Evolutionary conservation across 2,113 vertebrate genomes (phyloP).

Genomic region (pig (Sus scrofa)): T2T-Sscrofa CM000815.6:134856501-134857000

Average conservation of each 20-base stretch:
- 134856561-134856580: background rate
- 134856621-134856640: conserved; percentile 6
- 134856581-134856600: background rate
- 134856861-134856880: background rate
- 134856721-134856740: background rate
- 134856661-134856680: background rate
- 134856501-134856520: background rate
- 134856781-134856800: background rate
- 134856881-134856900: background rate
- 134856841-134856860: background rate
- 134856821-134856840: background rate
- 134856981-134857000: background rate
- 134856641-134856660: conserved; percentile 6
- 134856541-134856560: background rate
- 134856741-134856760: background rate
- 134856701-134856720: background rate
- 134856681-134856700: background rate
- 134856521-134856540: background rate
- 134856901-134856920: background rate
- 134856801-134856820: background rate
- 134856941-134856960: background rate
- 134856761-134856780: background rate
- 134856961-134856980: background rate
- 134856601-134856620: conserved; percentile 12
- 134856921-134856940: background rate